Evolutionary conservation across 1,140 invertebrate genomes (phyloP), one percentile per base, ranked within the genome.

Genomic region (Pinna nobilis): DNA sequence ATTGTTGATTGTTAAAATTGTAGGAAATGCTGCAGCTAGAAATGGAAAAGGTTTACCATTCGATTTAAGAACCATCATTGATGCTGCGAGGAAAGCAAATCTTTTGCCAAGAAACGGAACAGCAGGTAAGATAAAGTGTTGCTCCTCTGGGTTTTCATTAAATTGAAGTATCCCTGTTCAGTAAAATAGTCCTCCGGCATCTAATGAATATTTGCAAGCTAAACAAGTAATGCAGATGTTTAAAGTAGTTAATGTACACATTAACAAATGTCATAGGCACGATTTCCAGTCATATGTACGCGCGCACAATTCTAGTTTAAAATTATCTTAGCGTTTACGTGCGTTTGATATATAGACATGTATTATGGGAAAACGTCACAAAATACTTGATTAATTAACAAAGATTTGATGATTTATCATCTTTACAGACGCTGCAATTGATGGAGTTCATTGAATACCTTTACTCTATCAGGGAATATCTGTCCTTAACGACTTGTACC

Each of bases 1-100:
- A 44, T 11, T 44, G n/a, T 2, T 28, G 7, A 28, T 28, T 13
- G 32, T n/a, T 50, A 25, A 3, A 20, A 30, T 20, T 55, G 30
- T 55, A 13, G 4, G 28, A 55, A 55, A 32, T 55, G 51, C 7
- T 28, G 35, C 7, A 28, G 1, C 51, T 18, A 4, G n/a, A 18
- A 20, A n/a, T 23, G 20, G 28, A 23, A 37, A 39, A 35, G 28
- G 53, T 1, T 39, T 69, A 23, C 66, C 66, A 20, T 32, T 69
- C 1, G 59, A 69, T 28, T 28, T 69, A 18, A 28, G 66, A 39
- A 69, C 66, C 4, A 69, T 69, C 18, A 39, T 69, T 2, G 55
- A 53, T 11, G 66, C 66, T 15, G 66, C 66, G 23, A 53, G 66
- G 20, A 28, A 53, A 32, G 66, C 66, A 23, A 69, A 69, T 44